These are phyloP conservation scores for Sinocyclocheilus maitianheensis DNA, from an alignment of 2,113 vertebrate genomes.

Conservation along the genomic window DNA sequence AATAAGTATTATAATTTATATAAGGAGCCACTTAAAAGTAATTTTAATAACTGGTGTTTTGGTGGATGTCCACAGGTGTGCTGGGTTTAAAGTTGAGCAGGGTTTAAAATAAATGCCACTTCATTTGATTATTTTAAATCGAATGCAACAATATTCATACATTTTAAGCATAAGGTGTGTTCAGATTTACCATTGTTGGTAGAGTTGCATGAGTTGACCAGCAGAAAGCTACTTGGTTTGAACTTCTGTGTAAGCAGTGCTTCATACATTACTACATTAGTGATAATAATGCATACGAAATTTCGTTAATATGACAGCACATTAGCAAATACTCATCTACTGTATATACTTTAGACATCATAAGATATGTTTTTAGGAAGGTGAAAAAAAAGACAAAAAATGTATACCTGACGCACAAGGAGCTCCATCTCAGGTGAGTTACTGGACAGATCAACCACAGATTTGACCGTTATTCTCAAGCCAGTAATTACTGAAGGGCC, in stretches of 20 bases:
- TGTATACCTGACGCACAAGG: slow-evolving; percentile 6
- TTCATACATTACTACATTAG: not conserved
- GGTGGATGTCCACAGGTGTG: not conserved
- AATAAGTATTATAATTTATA: not conserved
- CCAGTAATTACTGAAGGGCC: not conserved
- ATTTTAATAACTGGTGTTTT: not conserved
- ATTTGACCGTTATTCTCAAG: slow-evolving; percentile 29
- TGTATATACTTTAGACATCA: not conserved
- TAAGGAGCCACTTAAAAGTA: not conserved
- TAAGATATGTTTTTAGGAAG: not conserved
- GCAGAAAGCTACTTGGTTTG: not conserved
- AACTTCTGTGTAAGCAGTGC: not conserved
- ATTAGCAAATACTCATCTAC: no score
- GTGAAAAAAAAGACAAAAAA: not conserved
- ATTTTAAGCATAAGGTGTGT: no score
- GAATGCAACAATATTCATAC: no score
- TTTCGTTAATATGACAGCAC: not conserved
- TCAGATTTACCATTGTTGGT: no score
- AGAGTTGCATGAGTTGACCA: not conserved
- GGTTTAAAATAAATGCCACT: no score
- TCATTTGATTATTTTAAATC: no score
- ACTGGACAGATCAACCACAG: slow-evolving; percentile 31
- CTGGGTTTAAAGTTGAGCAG: no score
- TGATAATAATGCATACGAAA: not conserved
- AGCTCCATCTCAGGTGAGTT: not conserved